phyloP scores from a whole-genome alignment of 2,888 invertebrate genomes.

The Latrodectus elegans region DNA sequence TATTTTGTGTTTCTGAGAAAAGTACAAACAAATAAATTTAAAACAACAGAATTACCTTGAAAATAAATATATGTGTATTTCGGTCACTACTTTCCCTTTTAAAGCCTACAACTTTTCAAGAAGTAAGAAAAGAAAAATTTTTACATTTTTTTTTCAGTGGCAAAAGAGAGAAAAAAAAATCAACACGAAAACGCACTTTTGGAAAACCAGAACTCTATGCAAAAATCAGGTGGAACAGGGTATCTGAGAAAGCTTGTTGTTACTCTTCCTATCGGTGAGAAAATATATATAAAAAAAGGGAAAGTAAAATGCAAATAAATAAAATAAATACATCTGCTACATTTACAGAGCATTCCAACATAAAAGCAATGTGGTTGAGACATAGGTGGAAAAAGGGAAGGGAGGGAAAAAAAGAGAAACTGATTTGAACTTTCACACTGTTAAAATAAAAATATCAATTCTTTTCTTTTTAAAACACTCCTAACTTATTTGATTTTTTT shows the following conservation, averaged over 20 bases:
- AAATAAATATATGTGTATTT: too few species aligned
- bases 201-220: not conserved
- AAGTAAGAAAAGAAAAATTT: too few species aligned
- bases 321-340: not conserved
- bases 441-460: too few species aligned
- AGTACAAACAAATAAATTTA: too few species aligned
- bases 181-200: slow-evolving; percentile 57
- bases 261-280: slow-evolving; percentile 19
- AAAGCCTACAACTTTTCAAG: too few species aligned
- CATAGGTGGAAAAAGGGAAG: not conserved
- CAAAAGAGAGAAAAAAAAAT: not conserved
- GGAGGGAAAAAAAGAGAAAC: not conserved
- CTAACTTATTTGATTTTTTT: too few species aligned
- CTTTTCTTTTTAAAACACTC: too few species aligned
- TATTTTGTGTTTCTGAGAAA: too few species aligned
- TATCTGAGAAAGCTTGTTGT: slow-evolving; percentile 28
- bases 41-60: too few species aligned
- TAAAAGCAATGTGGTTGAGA: not conserved
- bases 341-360: slow-evolving; percentile 2
- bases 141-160: too few species aligned
- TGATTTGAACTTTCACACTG: not conserved
- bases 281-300: not conserved
- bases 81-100: too few species aligned
- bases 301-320: not conserved
- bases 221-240: not conserved